phyloP scores from a whole-genome alignment of 1,140 invertebrate genomes.

The Drosophila hydei region DNA sequence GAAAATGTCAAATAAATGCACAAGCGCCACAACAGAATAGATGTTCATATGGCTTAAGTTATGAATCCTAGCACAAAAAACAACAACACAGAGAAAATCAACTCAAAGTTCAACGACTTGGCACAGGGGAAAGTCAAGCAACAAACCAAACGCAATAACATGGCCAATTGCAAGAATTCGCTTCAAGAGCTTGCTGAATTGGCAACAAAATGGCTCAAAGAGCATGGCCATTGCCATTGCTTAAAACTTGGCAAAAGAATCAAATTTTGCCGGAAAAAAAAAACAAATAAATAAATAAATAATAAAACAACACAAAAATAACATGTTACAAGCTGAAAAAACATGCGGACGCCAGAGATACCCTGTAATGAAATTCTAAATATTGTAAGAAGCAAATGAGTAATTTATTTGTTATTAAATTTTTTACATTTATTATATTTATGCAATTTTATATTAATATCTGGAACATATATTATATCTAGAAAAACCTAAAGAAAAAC shows the following conservation, averaged over 20 bases:
- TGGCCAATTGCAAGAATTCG: slow-evolving; percentile 48
- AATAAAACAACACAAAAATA: slow-evolving; percentile 51
- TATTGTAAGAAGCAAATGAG: too few relatives aligned
- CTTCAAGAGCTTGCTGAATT: slow-evolving; percentile 58
- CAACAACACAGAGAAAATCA: neutral
- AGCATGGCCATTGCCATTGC: slow-evolving; percentile 45
- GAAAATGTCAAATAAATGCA: slow-evolving; percentile 29
- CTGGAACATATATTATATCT: too few relatives aligned
- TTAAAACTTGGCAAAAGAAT: slow-evolving; percentile 45
- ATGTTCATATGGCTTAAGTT: slow-evolving; percentile 41
- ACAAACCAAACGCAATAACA: slow-evolving; percentile 57
- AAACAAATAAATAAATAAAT: slow-evolving; percentile 27
- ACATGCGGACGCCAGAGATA: neutral
- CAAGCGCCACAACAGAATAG: slow-evolving; percentile 16
- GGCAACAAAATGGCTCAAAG: slow-evolving; percentile 72
- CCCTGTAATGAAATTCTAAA: neutral
- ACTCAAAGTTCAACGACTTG: slow-evolving; percentile 60
- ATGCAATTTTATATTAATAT: too few relatives aligned
- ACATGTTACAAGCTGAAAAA: neutral
- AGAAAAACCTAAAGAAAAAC: too few relatives aligned
- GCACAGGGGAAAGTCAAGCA: slow-evolving; percentile 35
- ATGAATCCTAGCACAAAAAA: slow-evolving; percentile 19
- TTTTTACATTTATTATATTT: too few relatives aligned
- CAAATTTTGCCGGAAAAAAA: slow-evolving; percentile 24
- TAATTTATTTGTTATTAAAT: neutral